phyloP scores from a whole-genome alignment of 2,888 invertebrate species.

The Pelosia muscerda region DNA sequence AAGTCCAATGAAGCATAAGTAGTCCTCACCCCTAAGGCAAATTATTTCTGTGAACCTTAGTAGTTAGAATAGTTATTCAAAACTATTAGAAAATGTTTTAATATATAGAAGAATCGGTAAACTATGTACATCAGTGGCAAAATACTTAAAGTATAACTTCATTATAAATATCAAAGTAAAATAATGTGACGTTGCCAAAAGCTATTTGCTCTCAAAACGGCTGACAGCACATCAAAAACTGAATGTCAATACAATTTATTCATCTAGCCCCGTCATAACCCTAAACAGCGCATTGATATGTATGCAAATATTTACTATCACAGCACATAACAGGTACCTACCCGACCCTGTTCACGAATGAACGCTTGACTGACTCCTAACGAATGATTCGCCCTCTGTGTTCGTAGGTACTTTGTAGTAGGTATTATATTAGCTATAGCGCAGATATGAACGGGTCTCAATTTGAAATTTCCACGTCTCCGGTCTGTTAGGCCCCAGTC shows the following conservation, averaged over 20 bases:
- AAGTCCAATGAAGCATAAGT: no score
- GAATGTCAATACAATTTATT: slow-evolving; percentile 49
- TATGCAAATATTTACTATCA: slow-evolving; percentile 84
- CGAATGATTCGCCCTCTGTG: slow-evolving; percentile 73
- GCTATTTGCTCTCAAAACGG: slow-evolving; percentile 23
- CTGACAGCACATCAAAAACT: slow-evolving; percentile 41
- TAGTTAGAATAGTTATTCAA: no score
- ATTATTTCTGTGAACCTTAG: no score
- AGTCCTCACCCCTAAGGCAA: no score
- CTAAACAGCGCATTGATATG: slow-evolving; percentile 74
- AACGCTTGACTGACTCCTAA: slow-evolving; percentile 82
- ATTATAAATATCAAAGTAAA: not conserved
- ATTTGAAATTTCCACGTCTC: slow-evolving; percentile 76
- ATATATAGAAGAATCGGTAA: not conserved
- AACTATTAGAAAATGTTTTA: no score
- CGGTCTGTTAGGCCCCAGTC: slow-evolving; percentile 58
- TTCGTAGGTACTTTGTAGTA: slow-evolving; percentile 52
- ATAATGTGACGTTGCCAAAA: slow-evolving; percentile 18
- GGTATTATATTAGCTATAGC: slow-evolving; percentile 54
- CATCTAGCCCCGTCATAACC: slow-evolving; percentile 52
- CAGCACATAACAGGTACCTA: slow-evolving; percentile 78
- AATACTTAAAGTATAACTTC: not conserved
- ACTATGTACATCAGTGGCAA: not conserved
- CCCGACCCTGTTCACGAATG: slow-evolving; percentile 80
- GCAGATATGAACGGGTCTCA: slow-evolving; percentile 69